phyloP scores from a whole-genome alignment of 30 jellyfish, hydroid and myxozoan genomes.

The Aurelia sp. region DNA sequence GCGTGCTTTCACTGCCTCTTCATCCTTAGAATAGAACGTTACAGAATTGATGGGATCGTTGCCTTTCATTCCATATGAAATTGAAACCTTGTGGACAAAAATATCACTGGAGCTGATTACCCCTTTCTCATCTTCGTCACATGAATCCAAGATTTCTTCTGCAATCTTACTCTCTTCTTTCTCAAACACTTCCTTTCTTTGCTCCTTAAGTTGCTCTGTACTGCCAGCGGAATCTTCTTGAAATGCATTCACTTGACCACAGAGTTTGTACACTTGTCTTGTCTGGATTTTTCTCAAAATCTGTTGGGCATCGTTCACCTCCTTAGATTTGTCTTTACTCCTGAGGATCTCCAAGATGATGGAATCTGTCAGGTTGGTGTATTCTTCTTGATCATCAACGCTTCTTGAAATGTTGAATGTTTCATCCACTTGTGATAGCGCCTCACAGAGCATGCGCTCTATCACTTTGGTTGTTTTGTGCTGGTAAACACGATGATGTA shows the following conservation, averaged over 20 bases:
- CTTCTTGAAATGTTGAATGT: slow-evolving; percentile 42
- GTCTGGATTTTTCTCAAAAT: slow-evolving; percentile 38
- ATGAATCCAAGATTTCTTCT: slow-evolving; percentile 15
- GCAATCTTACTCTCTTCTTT: slow-evolving; percentile 16
- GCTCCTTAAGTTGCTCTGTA: background rate
- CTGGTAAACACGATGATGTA: slow-evolving; percentile 77
- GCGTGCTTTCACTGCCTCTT: slow-evolving; percentile 27
- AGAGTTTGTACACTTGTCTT: slow-evolving; percentile 52
- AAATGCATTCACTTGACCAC: slow-evolving; percentile 68
- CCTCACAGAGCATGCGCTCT: slow-evolving; percentile 78
- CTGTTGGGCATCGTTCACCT: slow-evolving; percentile 23
- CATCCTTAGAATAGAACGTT: slow-evolving; percentile 40
- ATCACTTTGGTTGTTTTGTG: slow-evolving; percentile 72
- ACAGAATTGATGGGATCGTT: slow-evolving; percentile 53
- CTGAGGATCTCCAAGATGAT: slow-evolving; percentile 60
- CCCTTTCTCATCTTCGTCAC: slow-evolving; percentile 1
- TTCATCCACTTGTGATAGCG: slow-evolving; percentile 60
- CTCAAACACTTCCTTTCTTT: background rate
- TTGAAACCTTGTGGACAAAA: slow-evolving; percentile 30
- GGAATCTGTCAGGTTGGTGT: slow-evolving; percentile 74
- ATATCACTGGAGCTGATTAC: slow-evolving; percentile 33
- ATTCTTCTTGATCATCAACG: slow-evolving; percentile 43
- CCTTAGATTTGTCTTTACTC: slow-evolving; percentile 17
- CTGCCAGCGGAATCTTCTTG: background rate
- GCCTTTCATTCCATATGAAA: slow-evolving; percentile 63